A percentile compares a stretch with the other conserved stretches of the same genome.
Evolutionary conservation across 2,113 vertebrate species (phyloP).

Genomic region (Dromas ardeola): DNA sequence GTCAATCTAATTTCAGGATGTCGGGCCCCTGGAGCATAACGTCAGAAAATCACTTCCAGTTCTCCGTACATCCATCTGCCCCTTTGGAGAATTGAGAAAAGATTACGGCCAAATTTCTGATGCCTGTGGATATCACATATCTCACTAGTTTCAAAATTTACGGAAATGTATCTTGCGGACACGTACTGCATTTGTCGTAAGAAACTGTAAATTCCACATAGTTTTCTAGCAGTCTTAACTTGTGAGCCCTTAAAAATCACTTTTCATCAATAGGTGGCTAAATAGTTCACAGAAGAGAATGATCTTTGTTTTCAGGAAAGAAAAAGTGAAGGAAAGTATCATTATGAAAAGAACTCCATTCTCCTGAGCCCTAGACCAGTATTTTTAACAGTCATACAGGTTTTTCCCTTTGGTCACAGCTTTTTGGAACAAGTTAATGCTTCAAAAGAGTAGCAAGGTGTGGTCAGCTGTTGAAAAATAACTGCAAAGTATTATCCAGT

Average conservation of each 20-base stretch:
- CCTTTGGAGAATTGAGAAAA: neutral
- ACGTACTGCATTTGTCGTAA: neutral
- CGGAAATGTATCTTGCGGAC: neutral
- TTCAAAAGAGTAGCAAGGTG: neutral
- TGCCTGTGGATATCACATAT: neutral
- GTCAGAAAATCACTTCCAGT: neutral
- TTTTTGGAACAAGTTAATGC: neutral
- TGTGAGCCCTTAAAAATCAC: neutral
- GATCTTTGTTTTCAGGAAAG: neutral
- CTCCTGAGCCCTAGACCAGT: neutral
- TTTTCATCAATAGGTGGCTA: neutral
- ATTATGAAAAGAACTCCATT: neutral
- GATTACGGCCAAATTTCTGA: neutral
- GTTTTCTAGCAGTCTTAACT: neutral
- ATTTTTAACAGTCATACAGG: neutral
- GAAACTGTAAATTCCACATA: neutral
- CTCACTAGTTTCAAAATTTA: neutral
- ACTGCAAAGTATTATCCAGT: neutral
- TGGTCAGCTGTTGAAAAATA: neutral
- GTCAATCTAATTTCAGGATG: neutral
- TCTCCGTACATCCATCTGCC: neutral
- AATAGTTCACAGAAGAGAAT: neutral
- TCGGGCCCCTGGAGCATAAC: neutral
- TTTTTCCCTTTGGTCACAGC: neutral
- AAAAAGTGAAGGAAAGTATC: neutral